Conservation (phyloP, 2,113 vertebrate species). For the Tetraodon nigroviridis region DNA sequence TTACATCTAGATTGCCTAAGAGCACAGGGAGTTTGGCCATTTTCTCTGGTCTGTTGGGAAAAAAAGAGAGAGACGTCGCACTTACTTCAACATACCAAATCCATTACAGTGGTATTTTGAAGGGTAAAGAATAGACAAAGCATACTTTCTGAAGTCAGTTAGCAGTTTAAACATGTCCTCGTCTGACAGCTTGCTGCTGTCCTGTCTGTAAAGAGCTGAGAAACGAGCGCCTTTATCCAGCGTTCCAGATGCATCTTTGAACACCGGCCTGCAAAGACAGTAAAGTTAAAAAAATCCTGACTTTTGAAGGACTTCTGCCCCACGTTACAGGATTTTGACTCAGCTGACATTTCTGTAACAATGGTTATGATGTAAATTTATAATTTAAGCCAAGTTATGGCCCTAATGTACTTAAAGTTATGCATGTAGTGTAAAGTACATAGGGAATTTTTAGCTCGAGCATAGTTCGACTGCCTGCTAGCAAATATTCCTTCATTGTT, state of each 20-base stretch:
- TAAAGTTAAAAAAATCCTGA: neutral
- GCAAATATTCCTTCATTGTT: no score
- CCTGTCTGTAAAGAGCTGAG: conserved; percentile 92
- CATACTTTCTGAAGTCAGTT: conserved; percentile 94
- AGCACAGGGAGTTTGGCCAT: conserved; percentile 97
- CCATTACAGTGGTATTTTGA: neutral
- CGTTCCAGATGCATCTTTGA: conserved; percentile 89
- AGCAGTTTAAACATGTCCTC: conserved; percentile 96
- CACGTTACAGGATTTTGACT: no score
- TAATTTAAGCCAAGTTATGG: no score
- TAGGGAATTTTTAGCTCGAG: no score
- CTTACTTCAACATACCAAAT: conserved; percentile 2
- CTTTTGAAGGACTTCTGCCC: neutral
- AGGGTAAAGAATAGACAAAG: conserved; percentile 3
- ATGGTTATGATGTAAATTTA: no score
- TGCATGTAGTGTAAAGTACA: no score
- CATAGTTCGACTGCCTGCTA: no score
- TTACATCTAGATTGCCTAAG: conserved; percentile 92
- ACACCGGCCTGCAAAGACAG: conserved; percentile 79
- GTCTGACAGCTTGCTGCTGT: conserved; percentile 94
- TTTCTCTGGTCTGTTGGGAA: conserved; percentile 85
- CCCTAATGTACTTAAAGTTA: no score
- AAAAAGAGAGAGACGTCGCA: conserved; percentile 1
- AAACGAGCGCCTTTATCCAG: conserved; percentile 90
- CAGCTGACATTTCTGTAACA: no score